Evolutionary conservation across 2,888 invertebrate species (phyloP), one percentile per base, ranked within the genome.

Genomic region (Opisthograptis luteolata): DNA sequence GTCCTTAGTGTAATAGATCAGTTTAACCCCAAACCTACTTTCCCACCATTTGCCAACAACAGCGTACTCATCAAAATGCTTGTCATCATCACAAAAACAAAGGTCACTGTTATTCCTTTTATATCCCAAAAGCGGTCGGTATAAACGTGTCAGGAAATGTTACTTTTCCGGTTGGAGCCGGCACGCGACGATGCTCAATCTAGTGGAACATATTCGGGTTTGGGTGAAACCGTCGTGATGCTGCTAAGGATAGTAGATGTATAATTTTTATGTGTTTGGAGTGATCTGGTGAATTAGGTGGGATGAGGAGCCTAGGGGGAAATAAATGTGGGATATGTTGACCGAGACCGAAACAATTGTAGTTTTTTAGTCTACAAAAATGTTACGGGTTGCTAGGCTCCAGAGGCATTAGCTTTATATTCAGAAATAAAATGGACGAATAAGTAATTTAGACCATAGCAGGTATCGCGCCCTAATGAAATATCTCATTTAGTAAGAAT

Each of bases 61-160:
- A 39, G 20, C 13, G 24, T 20, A 20, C 25, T 44, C 35, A 32
- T 49, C 48, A 56, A 48, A 53, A 50, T 36, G 37, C 31, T 42
- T 52, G 41, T 48, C 54, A 39, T 50, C 46, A 49, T 50, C 52
- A 52, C 51, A 45, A 54, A 51, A 56, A 56, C 56, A 56, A 55
- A 55, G 40, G 57, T 59, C 46, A 39, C 10, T 32, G 37, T 43
- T 52, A 45, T 46, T 42, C 41, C 31, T 48, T 48, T 46, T 32
- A 48, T 53, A 49, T 47, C 47, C 48, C 54, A 58, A 54, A 57
- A 57, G 54, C 52, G 46, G 42, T 32, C 19, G 27, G 39, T 51
- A 41, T 42, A 50, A 58, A 56, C 62, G 56, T 58, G 64, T 60
- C 61, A 48, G 68, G 70, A 70, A 70, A 70, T 65, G 69, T 62